Evolutionary conservation across 2,113 vertebrate species (phyloP), one percentile per base, ranked within the genome.

Genomic region (Lasiurus borealis): DNA sequence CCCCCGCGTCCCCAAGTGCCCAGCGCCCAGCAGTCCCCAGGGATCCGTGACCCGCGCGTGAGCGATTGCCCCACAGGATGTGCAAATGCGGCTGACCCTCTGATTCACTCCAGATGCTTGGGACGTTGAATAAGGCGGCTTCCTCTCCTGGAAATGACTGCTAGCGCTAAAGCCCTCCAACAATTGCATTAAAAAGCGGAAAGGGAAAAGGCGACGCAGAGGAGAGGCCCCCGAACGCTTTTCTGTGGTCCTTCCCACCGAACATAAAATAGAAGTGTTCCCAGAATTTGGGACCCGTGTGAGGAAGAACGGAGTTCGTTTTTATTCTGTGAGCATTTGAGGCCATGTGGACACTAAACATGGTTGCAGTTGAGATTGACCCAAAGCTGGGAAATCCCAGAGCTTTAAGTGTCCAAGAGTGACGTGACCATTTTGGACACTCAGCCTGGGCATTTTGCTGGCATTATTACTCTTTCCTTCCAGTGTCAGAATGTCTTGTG

Each of bases 91-190:
- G 80, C 95, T 86, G 85, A 25, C 57, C n/a, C 75, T 75, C 83
- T 92, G 93, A 96, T 97, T 95, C 95, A 95, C 78, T 31, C 48
- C 95, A 88, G 80, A 64, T 93, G 90, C 90, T 90, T n/a, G 46
- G 76, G 85, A 46, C 86, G 18, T 31, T 87, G 78, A 84, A 88
- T 69, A 81, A 96, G 90, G 89, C 87, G 23, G 90, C 85, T 96
- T 95, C 97, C 93, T 96, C 87, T 95, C 87, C 95, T 97, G 97
- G 95, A 97, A 97, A 87, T 91, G 91, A 93, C 76, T 34, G 91
- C 89, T 21, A n/a, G 76, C n/a, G 96, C 97, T 80, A 87, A 94
- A 96, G 83, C 48, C 89, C 90, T 96, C 82, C 16, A 85, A 95
- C 88, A 90, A 93, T 96, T 91, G 62, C 84, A 85, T 57, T 71